Evolutionary conservation across 2,113 vertebrate species (phyloP).

Genomic region (Strigops habroptila): DNA sequence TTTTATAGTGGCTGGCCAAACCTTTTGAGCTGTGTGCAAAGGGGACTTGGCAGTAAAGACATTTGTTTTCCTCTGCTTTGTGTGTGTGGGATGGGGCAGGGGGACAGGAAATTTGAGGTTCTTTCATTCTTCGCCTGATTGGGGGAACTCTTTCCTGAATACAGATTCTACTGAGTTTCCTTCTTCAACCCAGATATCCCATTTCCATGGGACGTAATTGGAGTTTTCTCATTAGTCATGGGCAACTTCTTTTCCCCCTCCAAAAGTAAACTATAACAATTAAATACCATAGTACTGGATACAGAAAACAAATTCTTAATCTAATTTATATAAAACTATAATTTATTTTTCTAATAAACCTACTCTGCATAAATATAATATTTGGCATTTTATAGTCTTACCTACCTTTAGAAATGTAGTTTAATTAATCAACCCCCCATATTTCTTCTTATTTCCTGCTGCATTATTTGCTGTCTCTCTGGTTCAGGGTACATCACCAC

Average conservation of each 20-base stretch:
- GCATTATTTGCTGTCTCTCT: conserved; percentile 21
- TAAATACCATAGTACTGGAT: neutral
- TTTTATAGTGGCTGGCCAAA: neutral
- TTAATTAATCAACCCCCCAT: conserved; percentile 40
- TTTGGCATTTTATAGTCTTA: conserved; percentile 53
- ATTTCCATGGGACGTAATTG: accelerated
- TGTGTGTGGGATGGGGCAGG: neutral
- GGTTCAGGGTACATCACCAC: neutral
- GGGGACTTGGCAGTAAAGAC: neutral
- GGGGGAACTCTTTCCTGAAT: neutral
- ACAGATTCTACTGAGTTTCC: neutral
- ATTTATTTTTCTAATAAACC: conserved; percentile 60
- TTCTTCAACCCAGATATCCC: neutral
- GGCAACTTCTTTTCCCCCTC: neutral
- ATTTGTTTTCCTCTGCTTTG: neutral
- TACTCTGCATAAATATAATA: conserved; percentile 18
- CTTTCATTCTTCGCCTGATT: neutral
- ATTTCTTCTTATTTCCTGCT: conserved; percentile 38
- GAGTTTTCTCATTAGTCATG: neutral
- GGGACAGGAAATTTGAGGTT: neutral
- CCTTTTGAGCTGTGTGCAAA: neutral
- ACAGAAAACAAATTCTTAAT: conserved; percentile 15
- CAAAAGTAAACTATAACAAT: neutral
- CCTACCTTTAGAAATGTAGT: conserved; percentile 38
- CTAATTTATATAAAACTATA: conserved; percentile 50